Evolutionary conservation across 2,888 invertebrate species (phyloP).

Genomic region (Suillia variegata): DNA sequence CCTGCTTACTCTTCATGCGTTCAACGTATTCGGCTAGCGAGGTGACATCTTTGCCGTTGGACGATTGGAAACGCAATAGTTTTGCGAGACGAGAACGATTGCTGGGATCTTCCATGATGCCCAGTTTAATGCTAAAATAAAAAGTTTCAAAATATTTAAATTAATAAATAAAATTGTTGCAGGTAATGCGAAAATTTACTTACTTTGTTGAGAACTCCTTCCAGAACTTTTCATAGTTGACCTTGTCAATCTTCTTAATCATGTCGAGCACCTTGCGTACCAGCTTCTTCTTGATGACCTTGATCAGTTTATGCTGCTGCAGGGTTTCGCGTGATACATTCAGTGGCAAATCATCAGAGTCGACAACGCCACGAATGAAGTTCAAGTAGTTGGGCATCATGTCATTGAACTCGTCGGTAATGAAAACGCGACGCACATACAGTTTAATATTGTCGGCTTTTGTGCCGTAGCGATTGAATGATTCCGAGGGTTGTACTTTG

Average conservation of each 20-base stretch:
- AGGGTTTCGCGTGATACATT: constrained; percentile 98
- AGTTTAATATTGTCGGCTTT: constrained; percentile 94
- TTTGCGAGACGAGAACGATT: constrained; percentile 96
- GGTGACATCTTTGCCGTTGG: constrained; percentile 70
- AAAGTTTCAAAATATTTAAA: constrained; percentile 13
- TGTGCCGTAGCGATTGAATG: constrained; percentile 95
- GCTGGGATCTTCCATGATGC: constrained; percentile 96
- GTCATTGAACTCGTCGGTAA: constrained; percentile 99
- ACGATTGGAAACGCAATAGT: constrained; percentile 88
- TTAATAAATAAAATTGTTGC: background rate
- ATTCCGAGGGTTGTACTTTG: constrained; percentile 86
- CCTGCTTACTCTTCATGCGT: constrained; percentile 94
- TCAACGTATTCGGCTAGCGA: constrained; percentile 87
- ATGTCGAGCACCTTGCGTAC: constrained; percentile 96
- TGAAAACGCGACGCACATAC: constrained; percentile 97
- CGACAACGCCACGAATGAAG: constrained; percentile 96
- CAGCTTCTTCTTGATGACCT: constrained; percentile 98
- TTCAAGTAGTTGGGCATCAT: constrained; percentile 98
- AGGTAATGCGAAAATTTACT: constrained; percentile 48
- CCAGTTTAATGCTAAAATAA: constrained; percentile 79
- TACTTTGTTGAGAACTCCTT: constrained; percentile 98
- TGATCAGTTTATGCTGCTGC: constrained; percentile 98
- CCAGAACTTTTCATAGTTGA: constrained; percentile 94
- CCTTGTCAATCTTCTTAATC: constrained; percentile 93
- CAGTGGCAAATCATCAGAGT: constrained; percentile 97